Base-by-base conservation (phyloP, 2,113 vertebrate species). In the Xiphias gladius region DNA sequence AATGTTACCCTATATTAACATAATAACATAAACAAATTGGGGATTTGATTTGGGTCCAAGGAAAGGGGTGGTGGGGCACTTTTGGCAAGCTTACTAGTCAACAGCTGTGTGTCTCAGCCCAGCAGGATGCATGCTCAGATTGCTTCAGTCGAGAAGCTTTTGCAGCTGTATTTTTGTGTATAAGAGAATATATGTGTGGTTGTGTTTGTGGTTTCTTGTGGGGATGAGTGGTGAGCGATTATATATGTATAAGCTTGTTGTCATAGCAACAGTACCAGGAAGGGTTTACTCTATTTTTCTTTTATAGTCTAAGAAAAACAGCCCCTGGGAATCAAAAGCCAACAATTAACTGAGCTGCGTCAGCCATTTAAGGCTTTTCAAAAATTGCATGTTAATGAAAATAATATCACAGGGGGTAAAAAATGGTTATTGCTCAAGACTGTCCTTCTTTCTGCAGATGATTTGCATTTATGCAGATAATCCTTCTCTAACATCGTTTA, bases 11-110 rank as follows among this genome's bases (percentile, higher is more conserved):
- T 95, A 92, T 93, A 93, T 94, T 92, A 94, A 88, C 88, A 94
- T 92, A 92, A 93, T 91, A 92, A 89, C 89, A 93, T 93, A 94
- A 94, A 94, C 92, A 94, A 92, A 94, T 93, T 92, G 91, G 89
- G 86, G 85, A 86, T 91, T 91, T 93, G 92, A 91, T 90, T 90
- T 83, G 61, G 71, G 88, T 89, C 91, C 92, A 92, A 84, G 83
- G 83, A 88, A 90, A 78, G 71, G 86, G 73, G 71, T 52, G 52
- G 46, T 72, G 78, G 90, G 88, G 82, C 79, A 84, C 58, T 91
- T 84, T 93, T 93, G 91, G 94, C 93, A 90, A 65, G 84, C 82
- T 73, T 43, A 65, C 77, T 17, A 48, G 82, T 89, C 84, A 84
- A 88, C 91, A 89, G 89, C 87, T 91, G 91, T 84, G 81, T 5